A percentile compares a stretch with the other conserved stretches of the same genome.
Conservation (phyloP, 2,888 invertebrate genomes). For the Polietes domitor region DNA sequence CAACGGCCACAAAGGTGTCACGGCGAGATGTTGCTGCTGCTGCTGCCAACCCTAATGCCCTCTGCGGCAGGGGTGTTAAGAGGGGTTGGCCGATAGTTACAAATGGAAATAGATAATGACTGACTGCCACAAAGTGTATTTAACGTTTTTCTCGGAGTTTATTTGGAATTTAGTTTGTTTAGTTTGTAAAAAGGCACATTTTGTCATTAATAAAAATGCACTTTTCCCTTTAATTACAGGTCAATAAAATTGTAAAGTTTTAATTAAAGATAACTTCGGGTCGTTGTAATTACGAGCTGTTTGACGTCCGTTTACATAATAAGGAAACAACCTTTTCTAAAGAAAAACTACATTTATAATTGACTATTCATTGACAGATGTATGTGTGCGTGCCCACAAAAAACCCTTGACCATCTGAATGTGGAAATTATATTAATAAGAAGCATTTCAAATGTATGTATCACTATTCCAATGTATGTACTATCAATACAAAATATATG, state of each 20-base stretch:
- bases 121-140: neutral
- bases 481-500: no score
- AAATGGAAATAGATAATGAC: constrained; percentile 64
- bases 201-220: neutral
- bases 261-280: neutral
- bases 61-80: constrained; percentile 59
- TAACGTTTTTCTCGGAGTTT: constrained; percentile 17
- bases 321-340: no score
- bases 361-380: no score
- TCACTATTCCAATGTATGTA: no score
- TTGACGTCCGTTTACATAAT: no score
- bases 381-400: no score
- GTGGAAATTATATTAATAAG: no score
- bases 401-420: no score
- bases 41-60: constrained; percentile 14
- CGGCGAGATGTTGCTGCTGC: constrained; percentile 47
- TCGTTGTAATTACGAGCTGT: neutral
- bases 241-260: constrained; percentile 6
- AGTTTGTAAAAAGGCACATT: neutral
- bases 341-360: no score
- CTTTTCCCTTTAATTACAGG: neutral
- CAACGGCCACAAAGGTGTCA: constrained; percentile 45
- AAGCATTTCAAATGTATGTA: no score
- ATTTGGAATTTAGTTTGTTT: constrained; percentile 27
- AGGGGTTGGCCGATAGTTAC: constrained; percentile 65